phyloP scores from a whole-genome alignment of 2,888 invertebrate genomes.

The Elegia similella region DNA sequence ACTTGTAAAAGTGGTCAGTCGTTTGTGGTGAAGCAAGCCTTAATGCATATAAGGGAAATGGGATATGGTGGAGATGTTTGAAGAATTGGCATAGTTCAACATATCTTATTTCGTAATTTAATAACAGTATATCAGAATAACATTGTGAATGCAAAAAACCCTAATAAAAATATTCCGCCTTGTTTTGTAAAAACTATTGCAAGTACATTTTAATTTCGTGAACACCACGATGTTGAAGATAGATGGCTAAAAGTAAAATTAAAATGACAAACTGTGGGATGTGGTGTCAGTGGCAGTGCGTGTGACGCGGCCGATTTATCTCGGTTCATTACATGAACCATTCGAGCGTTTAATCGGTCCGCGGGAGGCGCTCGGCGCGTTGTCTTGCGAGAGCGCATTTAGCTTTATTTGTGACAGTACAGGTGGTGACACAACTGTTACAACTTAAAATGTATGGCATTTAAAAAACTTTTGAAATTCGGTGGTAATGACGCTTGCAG shows the following conservation, averaged over 20 bases:
- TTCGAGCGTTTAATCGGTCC: constrained; percentile 57
- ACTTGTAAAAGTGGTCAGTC: too few species aligned
- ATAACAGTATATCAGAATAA: too few species aligned
- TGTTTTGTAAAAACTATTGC: too few species aligned
- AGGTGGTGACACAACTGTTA: constrained; percentile 29
- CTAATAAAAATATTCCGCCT: too few species aligned
- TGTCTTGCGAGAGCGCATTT: constrained; percentile 41
- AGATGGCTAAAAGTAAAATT: background rate
- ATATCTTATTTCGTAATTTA: too few species aligned
- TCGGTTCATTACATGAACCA: constrained; percentile 68
- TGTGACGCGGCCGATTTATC: constrained; percentile 69
- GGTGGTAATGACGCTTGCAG: background rate
- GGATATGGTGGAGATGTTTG: too few species aligned
- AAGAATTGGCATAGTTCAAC: too few species aligned
- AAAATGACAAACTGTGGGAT: constrained; percentile 25
- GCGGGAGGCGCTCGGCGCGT: constrained; percentile 44
- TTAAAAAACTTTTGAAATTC: constrained; percentile 6
- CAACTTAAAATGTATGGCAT: too few species aligned
- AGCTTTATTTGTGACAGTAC: constrained; percentile 47
- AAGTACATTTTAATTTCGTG: too few species aligned
- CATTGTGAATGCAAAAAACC: too few species aligned
- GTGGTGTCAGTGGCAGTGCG: constrained; percentile 56
- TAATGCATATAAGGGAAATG: too few species aligned
- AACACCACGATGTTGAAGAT: background rate
- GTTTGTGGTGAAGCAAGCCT: too few species aligned